phyloP scores from a whole-genome alignment of 2,888 invertebrate genomes.

The Rosalia funebris region DNA sequence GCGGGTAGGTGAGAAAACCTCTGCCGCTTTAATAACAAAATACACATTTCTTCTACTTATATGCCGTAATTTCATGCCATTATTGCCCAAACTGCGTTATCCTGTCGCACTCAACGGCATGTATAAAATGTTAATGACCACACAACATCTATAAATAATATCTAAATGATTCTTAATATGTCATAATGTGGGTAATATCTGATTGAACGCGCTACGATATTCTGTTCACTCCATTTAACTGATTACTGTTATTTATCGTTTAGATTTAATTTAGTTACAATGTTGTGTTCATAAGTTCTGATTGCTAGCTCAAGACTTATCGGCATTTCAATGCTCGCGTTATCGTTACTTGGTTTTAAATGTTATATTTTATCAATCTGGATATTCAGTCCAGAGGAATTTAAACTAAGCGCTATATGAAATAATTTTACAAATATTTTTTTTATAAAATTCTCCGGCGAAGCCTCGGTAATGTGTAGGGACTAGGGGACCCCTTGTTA shows the following conservation, averaged over 20 bases:
- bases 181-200: neutral
- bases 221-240: neutral
- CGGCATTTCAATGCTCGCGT: no score
- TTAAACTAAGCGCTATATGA: no score
- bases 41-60: neutral
- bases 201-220: neutral
- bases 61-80: neutral
- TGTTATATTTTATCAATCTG: no score
- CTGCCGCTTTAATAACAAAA: neutral
- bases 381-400: no score
- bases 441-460: no score
- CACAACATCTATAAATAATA: neutral
- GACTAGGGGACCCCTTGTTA: constrained; percentile 35
- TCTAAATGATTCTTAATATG: neutral
- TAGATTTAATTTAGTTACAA: neutral
- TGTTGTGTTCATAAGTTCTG: neutral
- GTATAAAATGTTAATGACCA: neutral
- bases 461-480: no score
- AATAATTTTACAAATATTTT: no score
- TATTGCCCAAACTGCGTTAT: neutral
- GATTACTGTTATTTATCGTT: neutral
- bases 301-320: no score
- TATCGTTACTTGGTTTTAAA: no score
- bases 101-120: neutral
- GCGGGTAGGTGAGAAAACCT: no score